These are phyloP conservation scores for Bombus picipes DNA, from an alignment of 1,140 invertebrate genomes.

Conservation along the genomic window DNA sequence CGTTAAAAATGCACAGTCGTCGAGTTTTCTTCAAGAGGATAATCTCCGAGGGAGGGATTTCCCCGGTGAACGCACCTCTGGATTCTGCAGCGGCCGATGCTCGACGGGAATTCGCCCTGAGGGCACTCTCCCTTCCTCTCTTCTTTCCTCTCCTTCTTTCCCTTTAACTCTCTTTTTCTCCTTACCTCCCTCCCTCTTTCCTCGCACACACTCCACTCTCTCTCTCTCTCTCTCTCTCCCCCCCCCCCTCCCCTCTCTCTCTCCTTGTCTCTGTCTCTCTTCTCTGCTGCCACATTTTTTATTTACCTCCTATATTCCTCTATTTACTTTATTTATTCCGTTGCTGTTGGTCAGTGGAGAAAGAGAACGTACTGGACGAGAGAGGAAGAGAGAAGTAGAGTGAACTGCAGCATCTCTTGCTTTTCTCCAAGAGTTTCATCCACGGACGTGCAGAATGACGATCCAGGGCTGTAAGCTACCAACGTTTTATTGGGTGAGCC, in stretches of 20 bases:
- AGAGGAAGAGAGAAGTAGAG: background rate
- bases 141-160: conserved; percentile 38
- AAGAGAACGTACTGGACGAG: background rate
- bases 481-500: conserved; percentile 43
- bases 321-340: conserved; percentile 55
- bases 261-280: background rate
- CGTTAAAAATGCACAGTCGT: conserved; percentile 19
- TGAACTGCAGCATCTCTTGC: conserved; percentile 46
- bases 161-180: conserved; percentile 31
- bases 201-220: conserved; percentile 8
- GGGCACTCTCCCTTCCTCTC: conserved; percentile 55
- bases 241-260: too few relatives aligned
- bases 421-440: conserved; percentile 55
- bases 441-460: conserved; percentile 47
- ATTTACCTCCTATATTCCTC: conserved; percentile 54
- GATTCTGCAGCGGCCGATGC: conserved; percentile 50
- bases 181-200: conserved; percentile 4
- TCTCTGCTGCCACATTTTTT: conserved; percentile 52
- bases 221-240: background rate
- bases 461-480: conserved; percentile 57
- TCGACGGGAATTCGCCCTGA: conserved; percentile 68
- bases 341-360: conserved; percentile 48
- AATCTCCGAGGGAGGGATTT: conserved; percentile 52
- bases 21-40: conserved; percentile 47
- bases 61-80: conserved; percentile 43